A percentile compares a stretch with the other conserved stretches of the same genome.
Evolutionary conservation across 2,797 vertebrate genomes (phyloP).

Genomic region (Gymnocypris eckloni): DNA sequence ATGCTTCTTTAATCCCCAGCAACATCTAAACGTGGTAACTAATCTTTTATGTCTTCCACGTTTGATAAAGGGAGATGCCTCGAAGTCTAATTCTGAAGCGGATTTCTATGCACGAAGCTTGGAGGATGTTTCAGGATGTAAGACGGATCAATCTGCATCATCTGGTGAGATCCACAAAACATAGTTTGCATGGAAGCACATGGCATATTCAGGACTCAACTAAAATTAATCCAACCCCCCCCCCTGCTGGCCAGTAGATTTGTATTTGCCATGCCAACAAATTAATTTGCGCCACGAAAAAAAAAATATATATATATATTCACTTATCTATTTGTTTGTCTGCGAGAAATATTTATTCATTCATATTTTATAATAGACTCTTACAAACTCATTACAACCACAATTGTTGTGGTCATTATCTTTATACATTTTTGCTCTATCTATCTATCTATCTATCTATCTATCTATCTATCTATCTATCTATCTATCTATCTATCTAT

Average conservation of each 20-base stretch:
- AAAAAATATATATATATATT: too few relatives aligned
- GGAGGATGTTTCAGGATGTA: conserved; percentile 87
- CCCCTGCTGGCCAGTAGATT: background rate
- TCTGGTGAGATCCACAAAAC: conserved; percentile 80
- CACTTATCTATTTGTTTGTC: too few relatives aligned
- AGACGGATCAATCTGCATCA: conserved; percentile 85
- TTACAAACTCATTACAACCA: too few relatives aligned
- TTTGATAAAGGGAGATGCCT: conserved; percentile 87
- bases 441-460: too few relatives aligned
- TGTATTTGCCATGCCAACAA: background rate
- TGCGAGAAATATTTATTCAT: too few relatives aligned
- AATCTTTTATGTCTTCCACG: conserved; percentile 42
- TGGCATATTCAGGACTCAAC: background rate
- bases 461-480: too few relatives aligned
- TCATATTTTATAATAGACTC: too few relatives aligned
- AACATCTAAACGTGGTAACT: background rate
- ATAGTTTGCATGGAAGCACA: background rate
- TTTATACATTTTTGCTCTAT: too few relatives aligned
- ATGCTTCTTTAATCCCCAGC: conserved; percentile 19
- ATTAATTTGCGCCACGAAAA: background rate
- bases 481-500: too few relatives aligned
- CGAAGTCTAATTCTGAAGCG: conserved; percentile 89
- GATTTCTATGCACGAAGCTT: conserved; percentile 85
- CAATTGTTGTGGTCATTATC: too few relatives aligned
- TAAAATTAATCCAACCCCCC: background rate